phyloP scores from a whole-genome alignment of 2,113 vertebrate genomes.

The Dinomys branickii region DNA sequence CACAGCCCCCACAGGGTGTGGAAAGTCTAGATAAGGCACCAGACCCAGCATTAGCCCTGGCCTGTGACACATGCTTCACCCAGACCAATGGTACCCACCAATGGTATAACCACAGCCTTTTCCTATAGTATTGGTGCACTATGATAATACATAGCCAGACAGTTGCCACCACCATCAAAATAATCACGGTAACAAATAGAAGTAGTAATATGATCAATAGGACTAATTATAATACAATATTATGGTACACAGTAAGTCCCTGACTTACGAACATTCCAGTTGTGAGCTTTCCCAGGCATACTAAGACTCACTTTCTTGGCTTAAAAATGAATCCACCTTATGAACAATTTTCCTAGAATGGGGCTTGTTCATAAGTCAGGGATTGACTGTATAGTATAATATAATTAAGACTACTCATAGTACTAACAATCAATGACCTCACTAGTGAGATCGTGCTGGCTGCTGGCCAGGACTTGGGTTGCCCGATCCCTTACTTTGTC shows the following conservation, averaged over 20 bases:
- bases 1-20: fast-evolving
- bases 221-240: neutral
- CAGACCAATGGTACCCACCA: fast-evolving
- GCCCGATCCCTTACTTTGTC: neutral
- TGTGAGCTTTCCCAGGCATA: neutral
- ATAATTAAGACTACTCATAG: neutral
- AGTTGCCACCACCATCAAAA: neutral
- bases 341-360: neutral
- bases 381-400: neutral
- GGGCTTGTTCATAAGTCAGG: neutral
- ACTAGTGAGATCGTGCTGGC: neutral
- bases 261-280: neutral
- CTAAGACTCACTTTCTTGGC: neutral
- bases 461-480: neutral
- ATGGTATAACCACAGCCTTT: fast-evolving
- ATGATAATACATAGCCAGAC: fast-evolving
- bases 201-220: no score
- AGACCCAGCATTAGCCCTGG: neutral
- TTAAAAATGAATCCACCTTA: neutral
- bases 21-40: fast-evolving
- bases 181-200: neutral
- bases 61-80: fast-evolving
- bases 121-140: fast-evolving
- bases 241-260: neutral
- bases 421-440: neutral